These are phyloP conservation scores for Peromyscus attwateri DNA, from an alignment of 2,797 vertebrate species.

Conservation along the genomic window DNA sequence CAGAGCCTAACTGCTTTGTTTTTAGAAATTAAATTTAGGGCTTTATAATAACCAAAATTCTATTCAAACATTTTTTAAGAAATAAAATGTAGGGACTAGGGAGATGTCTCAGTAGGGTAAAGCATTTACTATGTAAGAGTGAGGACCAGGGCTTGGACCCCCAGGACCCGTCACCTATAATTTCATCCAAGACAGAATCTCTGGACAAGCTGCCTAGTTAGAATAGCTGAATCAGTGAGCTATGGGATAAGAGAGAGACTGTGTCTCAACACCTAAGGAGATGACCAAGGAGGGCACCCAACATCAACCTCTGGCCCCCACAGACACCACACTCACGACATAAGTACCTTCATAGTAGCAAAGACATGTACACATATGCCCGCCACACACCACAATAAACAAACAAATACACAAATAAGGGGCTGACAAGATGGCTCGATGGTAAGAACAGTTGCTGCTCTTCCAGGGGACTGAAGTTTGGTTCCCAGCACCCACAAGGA, in stretches of 20 bases:
- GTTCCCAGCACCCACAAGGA: background rate
- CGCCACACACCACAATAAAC: background rate
- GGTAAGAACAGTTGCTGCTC: background rate
- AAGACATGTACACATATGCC: background rate
- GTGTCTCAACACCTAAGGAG: background rate
- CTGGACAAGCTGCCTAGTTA: background rate
- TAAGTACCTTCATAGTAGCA: background rate
- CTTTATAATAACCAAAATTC: slow-evolving; percentile 11
- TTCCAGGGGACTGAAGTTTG: background rate
- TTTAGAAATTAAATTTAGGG: background rate
- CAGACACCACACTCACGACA: background rate
- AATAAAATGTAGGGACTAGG: background rate
- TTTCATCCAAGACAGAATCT: background rate
- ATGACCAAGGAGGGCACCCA: background rate
- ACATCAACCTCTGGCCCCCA: background rate
- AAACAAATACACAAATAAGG: background rate
- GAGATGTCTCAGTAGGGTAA: background rate
- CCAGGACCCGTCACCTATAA: background rate
- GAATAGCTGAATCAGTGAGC: background rate
- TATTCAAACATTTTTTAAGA: slow-evolving; percentile 7
- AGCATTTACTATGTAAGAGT: background rate
- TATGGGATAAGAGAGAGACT: background rate
- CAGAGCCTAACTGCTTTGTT: background rate
- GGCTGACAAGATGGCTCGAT: background rate
- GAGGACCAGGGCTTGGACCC: background rate